A percentile compares a stretch with the other conserved stretches of the same genome.
Evolutionary conservation across 2,888 invertebrate genomes (phyloP).

Genomic region (Drosophila limbata): DNA sequence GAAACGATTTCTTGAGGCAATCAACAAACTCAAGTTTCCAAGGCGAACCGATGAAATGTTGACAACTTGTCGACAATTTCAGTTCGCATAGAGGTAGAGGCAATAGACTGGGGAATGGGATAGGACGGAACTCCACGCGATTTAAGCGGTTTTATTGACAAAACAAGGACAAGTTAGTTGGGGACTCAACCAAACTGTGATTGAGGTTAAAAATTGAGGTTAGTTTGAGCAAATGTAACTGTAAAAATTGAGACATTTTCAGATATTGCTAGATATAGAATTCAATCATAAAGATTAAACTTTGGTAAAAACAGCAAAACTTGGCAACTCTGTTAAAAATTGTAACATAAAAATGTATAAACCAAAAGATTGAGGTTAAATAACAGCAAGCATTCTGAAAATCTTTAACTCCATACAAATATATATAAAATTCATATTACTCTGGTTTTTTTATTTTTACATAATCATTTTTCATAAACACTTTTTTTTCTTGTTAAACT

Average conservation of each 20-base stretch:
- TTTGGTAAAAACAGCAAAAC: too few relatives aligned
- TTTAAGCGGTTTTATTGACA: conserved; percentile 52
- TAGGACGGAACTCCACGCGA: not conserved
- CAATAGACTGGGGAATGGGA: not conserved
- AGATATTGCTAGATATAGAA: not conserved
- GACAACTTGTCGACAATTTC: conserved; percentile 57
- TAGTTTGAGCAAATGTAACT: not conserved
- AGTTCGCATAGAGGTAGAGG: conserved; percentile 46
- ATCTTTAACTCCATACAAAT: not conserved
- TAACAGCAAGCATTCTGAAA: not conserved
- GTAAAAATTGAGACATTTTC: not conserved
- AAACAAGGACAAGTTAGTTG: conserved; percentile 34
- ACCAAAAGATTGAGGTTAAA: not conserved
- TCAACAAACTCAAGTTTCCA: conserved; percentile 78
- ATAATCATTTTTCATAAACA: conserved; percentile 64
- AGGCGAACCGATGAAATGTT: conserved; percentile 64
- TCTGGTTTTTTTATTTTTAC: conserved; percentile 54
- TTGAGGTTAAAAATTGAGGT: conserved; percentile 15
- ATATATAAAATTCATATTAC: conserved; percentile 17
- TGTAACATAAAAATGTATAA: not conserved
- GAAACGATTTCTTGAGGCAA: conserved; percentile 52
- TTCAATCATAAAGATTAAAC: not conserved
- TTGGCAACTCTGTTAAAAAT: too few relatives aligned
- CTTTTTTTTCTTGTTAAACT: conserved; percentile 50
- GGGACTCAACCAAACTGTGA: conserved; percentile 24